These are phyloP conservation scores for Heliangelus exortis DNA, from an alignment of 2,797 vertebrate species.

Conservation along the genomic window DNA sequence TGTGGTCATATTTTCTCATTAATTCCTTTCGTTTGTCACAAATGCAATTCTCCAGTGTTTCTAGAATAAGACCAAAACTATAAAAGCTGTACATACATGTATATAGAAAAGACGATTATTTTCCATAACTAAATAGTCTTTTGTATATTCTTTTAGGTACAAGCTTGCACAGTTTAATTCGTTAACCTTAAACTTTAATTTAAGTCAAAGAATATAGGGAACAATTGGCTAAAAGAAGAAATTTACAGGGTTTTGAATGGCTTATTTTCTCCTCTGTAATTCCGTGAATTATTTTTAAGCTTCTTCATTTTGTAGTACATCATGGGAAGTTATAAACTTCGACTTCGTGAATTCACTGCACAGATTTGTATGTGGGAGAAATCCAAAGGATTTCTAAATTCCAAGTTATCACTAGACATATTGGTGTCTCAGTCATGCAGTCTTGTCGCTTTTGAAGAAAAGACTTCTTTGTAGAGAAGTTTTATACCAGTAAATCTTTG, in stretches of 20 bases:
- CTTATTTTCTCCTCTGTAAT: not conserved
- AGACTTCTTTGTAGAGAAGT: not conserved
- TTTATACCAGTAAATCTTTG: not conserved
- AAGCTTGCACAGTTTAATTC: slow-evolving; percentile 70
- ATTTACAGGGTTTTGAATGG: not conserved
- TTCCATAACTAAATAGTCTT: slow-evolving; percentile 68
- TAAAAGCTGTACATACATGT: slow-evolving; percentile 57
- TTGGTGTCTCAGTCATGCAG: not conserved
- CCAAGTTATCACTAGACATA: not conserved
- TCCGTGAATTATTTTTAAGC: not conserved
- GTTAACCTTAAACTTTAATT: slow-evolving; percentile 71
- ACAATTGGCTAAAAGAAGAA: slow-evolving; percentile 28
- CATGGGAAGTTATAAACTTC: not conserved
- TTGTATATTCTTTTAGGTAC: slow-evolving; percentile 62
- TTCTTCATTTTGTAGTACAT: not conserved
- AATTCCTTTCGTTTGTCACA: slow-evolving; percentile 83
- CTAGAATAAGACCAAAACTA: slow-evolving; percentile 71
- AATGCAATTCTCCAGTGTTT: slow-evolving; percentile 73
- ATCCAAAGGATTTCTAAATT: not conserved
- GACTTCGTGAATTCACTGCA: not conserved
- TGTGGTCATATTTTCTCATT: slow-evolving; percentile 85
- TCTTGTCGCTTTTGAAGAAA: not conserved
- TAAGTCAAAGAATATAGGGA: slow-evolving; percentile 55
- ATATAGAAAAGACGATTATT: slow-evolving; percentile 68
- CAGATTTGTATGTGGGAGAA: not conserved